Conservation (phyloP, 2,113 vertebrate species). For the Procavia capensis region DNA sequence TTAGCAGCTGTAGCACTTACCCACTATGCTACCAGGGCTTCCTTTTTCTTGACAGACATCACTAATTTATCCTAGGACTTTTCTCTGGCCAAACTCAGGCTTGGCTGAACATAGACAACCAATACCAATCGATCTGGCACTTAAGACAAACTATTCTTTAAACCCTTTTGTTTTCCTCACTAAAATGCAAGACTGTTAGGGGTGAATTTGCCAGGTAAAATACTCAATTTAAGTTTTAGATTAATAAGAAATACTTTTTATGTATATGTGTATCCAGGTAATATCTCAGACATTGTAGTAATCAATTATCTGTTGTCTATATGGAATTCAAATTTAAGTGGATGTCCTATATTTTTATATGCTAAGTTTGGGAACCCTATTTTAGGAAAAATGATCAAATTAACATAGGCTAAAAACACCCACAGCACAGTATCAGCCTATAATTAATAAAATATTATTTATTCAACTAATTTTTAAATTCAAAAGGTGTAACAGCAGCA, state of each 20-base stretch:
- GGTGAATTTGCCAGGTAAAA: neutral
- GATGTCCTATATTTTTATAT: neutral
- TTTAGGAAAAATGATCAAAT: neutral
- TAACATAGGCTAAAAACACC: neutral
- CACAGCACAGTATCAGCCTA: neutral
- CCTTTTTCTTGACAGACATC: too few species aligned
- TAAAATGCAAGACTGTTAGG: constrained; percentile 20
- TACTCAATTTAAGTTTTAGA: neutral
- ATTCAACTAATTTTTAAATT: neutral
- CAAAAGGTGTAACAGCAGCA: neutral
- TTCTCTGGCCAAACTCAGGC: constrained; percentile 6
- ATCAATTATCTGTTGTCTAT: constrained; percentile 5
- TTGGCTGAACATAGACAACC: neutral
- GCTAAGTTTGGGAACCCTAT: neutral
- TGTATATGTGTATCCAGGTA: neutral
- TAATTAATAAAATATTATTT: constrained; percentile 28
- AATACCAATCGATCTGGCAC: neutral
- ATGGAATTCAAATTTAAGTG: constrained; percentile 31
- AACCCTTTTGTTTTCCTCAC: constrained; percentile 21
- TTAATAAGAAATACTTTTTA: neutral
- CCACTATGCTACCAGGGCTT: too few species aligned
- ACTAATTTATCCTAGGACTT: neutral
- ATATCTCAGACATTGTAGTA: neutral
- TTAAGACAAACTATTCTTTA: constrained; percentile 29
- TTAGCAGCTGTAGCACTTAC: too few species aligned